These are phyloP conservation scores for Macropis europaea DNA, from an alignment of 2,888 invertebrate species.

Conservation along the genomic window DNA sequence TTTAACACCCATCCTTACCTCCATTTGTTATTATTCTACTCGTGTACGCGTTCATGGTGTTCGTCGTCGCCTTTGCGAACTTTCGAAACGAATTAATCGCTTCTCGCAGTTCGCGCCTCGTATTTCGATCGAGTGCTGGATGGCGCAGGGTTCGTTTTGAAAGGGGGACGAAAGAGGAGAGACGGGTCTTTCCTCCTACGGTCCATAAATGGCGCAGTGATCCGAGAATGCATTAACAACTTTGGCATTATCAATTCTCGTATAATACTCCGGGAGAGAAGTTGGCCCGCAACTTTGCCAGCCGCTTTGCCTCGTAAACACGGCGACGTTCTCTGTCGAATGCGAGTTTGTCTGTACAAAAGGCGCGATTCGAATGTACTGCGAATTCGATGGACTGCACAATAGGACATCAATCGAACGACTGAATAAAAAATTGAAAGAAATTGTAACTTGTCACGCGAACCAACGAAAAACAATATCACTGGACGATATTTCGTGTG, in stretches of 20 bases:
- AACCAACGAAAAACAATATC: too few species aligned
- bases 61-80: slow-evolving; percentile 41
- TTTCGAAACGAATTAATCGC: slow-evolving; percentile 61
- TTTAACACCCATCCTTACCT: not conserved
- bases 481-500: too few species aligned
- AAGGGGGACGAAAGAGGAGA: slow-evolving; percentile 6
- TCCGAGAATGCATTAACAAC: slow-evolving; percentile 76
- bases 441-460: too few species aligned
- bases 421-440: too few species aligned
- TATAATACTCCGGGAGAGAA: slow-evolving; percentile 64
- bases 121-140: slow-evolving; percentile 35
- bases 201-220: slow-evolving; percentile 69
- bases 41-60: not conserved
- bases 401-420: not conserved
- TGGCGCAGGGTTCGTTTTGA: slow-evolving; percentile 19
- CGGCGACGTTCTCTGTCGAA: slow-evolving; percentile 30
- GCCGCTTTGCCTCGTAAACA: slow-evolving; percentile 56
- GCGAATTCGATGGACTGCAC: not conserved
- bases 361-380: slow-evolving; percentile 2
- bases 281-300: slow-evolving; percentile 68
- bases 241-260: slow-evolving; percentile 75
- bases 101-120: slow-evolving; percentile 36
- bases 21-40: slow-evolving; percentile 28
- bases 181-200: slow-evolving; percentile 49
- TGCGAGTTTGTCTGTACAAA: slow-evolving; percentile 17